These are phyloP conservation scores for Caretta caretta DNA, from an alignment of 2,113 vertebrate genomes.

Conservation along the genomic window DNA sequence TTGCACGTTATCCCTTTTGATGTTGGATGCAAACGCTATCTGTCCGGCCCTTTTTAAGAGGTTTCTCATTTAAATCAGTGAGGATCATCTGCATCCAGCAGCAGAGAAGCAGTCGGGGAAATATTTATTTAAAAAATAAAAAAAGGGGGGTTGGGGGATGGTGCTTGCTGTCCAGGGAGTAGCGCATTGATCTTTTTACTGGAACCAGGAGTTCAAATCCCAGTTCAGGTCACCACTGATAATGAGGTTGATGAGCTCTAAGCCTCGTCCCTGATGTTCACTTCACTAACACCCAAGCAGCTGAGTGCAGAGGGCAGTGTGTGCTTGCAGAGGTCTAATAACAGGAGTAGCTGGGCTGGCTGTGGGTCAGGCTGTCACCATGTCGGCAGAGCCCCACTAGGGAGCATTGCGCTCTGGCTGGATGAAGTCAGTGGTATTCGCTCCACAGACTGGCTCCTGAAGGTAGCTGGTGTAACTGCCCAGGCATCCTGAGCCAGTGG, in stretches of 20 bases:
- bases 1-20: background rate
- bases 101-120: background rate
- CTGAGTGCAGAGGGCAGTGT: background rate
- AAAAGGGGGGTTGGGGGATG: background rate
- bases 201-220: rapidly evolving
- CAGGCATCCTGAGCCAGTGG: background rate
- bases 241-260: rapidly evolving
- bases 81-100: background rate
- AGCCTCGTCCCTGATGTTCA: background rate
- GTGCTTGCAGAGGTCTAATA: background rate
- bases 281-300: no score
- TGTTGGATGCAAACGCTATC: background rate
- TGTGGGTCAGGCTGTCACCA: background rate
- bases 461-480: background rate
- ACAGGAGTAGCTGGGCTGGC: background rate
- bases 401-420: background rate
- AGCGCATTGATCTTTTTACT: background rate
- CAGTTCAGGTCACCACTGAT: rapidly evolving
- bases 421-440: rapidly evolving
- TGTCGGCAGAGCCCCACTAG: background rate
- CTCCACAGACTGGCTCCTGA: background rate
- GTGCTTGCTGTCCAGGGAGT: rapidly evolving
- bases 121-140: rapidly evolving
- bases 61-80: background rate
- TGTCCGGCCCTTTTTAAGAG: background rate